Base-by-base conservation (phyloP, 2,888 invertebrate species). In the Calliphora vomitoria region DNA sequence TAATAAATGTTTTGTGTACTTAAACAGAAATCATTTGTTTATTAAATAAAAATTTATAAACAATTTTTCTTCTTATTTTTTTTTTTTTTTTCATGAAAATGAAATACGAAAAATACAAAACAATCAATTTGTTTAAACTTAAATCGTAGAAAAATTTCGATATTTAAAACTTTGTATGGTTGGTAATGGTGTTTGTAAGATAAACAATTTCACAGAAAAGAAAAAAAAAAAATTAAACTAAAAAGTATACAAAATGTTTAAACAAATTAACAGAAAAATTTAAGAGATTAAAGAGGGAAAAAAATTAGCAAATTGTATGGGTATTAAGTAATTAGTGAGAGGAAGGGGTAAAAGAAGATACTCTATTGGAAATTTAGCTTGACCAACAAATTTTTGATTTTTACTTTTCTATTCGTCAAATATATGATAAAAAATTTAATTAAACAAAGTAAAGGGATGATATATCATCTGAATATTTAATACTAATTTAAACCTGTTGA, bases 21-120 rank as follows among this genome's bases (percentile, higher is more conserved):
- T 80, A 80, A 74, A 85, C 66, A 79, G 74, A 85, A 80, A 74
- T 74, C 79, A 74, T 74, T 79, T 85, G 84, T 85, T 85, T 80
- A 85, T 80, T 80, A 60, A 79, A 85, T 66, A 74, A 18, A 53
- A 74, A 68, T 31, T 50, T 85, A 80, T 80, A 85, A 85, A 85
- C 79, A 85, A 74, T 64, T 64, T 55, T 62, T 44, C 47, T 60
- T 44, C 10, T n/a, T n/a, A n/a, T n/a, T n/a, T n/a, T n/a, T 3
- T 8, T 44, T 44, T 44, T 44, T 44, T 44, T 44, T 13, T 13
- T 35, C 15, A 55, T 64, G 72, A 50, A 71, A 41, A 25, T 80
- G 15, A 80, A 25, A 71, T 60, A 47, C 62, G n/a, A 50, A 68
- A 58, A 66, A 35, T 6, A 25, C 10, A 74, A 60, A 44, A 58